Conservation (phyloP, 2,797 vertebrate species). For the Chaetodon trifasciatus region DNA sequence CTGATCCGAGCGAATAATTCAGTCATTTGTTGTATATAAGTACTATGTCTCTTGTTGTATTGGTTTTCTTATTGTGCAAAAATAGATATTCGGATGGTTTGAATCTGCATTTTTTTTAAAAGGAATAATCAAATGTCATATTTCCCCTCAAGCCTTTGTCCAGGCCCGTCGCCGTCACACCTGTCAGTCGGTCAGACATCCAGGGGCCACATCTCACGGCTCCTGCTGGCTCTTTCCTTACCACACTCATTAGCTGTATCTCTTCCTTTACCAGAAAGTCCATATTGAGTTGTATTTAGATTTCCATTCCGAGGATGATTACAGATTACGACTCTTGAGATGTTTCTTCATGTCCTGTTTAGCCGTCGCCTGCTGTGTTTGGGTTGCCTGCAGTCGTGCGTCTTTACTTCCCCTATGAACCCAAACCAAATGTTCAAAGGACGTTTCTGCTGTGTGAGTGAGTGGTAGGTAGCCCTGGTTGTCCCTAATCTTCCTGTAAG, state of each 20-base stretch:
- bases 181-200: not conserved
- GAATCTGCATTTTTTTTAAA: too few species aligned
- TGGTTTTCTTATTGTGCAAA: too few species aligned
- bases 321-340: conserved; percentile 57
- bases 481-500: conserved; percentile 7
- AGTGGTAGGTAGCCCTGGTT: conserved; percentile 25
- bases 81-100: too few species aligned
- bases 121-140: too few species aligned
- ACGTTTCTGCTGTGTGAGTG: conserved; percentile 30
- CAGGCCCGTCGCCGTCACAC: not conserved
- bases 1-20: too few species aligned
- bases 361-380: conserved; percentile 51
- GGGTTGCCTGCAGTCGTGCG: conserved; percentile 38
- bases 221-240: conserved; percentile 6
- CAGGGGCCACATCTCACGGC: conserved; percentile 7
- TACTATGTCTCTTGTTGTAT: too few species aligned
- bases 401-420: conserved; percentile 35
- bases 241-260: conserved; percentile 2
- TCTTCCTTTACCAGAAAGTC: conserved; percentile 20
- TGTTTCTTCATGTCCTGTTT: conserved; percentile 54
- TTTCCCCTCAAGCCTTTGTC: not conserved
- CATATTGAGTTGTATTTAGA: conserved; percentile 22
- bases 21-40: too few species aligned
- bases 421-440: conserved; percentile 35
- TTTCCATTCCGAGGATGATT: conserved; percentile 38